These are phyloP conservation scores for Chloroclystis v-ata DNA, from an alignment of 2,888 invertebrate genomes.

Conservation along the genomic window DNA sequence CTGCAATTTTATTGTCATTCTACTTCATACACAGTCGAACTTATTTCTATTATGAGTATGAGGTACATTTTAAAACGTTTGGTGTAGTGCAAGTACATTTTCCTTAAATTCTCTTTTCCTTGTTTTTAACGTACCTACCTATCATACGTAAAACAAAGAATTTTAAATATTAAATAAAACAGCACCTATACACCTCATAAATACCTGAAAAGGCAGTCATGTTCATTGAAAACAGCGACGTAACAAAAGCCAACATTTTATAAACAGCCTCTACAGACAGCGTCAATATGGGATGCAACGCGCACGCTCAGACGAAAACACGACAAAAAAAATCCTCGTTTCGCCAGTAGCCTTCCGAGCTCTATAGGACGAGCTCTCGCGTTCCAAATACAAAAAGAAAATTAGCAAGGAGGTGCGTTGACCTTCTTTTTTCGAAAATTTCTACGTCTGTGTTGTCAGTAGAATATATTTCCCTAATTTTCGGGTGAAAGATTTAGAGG, in stretches of 20 bases:
- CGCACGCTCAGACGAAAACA: constrained; percentile 11
- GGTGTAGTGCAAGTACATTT: no score
- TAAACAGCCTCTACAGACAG: constrained; percentile 8
- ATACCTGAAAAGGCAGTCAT: no score
- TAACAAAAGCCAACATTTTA: neutral
- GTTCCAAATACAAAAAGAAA: constrained; percentile 2
- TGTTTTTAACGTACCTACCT: no score
- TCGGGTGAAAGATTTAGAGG: neutral
- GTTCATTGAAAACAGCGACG: neutral
- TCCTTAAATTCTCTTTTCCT: no score
- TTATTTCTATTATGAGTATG: no score
- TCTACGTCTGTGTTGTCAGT: neutral
- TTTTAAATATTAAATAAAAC: no score
- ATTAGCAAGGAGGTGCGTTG: constrained; percentile 14
- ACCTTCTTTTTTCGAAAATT: constrained; percentile 5
- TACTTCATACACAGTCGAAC: no score
- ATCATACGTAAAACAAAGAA: no score
- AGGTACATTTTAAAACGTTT: no score
- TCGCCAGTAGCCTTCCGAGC: constrained; percentile 15
- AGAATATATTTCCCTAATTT: neutral
- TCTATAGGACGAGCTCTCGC: constrained; percentile 13
- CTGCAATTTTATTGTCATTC: no score
- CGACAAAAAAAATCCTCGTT: constrained; percentile 13
- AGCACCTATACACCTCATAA: no score
- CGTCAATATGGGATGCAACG: constrained; percentile 17